These are phyloP conservation scores for Coreius guichenoti DNA, from an alignment of 2,797 vertebrate genomes.

Conservation along the genomic window DNA sequence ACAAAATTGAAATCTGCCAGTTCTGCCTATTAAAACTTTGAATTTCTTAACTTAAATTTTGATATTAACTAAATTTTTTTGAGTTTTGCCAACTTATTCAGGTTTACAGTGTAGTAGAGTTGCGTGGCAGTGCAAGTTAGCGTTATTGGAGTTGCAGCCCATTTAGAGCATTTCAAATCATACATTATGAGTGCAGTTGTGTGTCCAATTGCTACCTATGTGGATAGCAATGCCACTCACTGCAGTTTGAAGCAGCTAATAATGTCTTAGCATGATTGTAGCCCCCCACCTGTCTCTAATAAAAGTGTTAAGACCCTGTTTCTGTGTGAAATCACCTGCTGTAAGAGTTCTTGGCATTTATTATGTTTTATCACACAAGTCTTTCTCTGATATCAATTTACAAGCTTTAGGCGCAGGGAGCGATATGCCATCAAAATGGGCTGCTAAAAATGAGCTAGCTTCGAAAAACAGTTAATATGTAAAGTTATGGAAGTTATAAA, in stretches of 20 bases:
- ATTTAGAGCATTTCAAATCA: not conserved
- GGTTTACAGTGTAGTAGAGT: too few relatives aligned
- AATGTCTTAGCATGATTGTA: constrained; percentile 6
- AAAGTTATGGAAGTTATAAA: constrained; percentile 53
- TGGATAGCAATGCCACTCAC: not conserved
- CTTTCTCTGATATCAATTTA: constrained; percentile 43
- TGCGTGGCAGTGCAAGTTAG: too few relatives aligned
- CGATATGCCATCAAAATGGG: constrained; percentile 21
- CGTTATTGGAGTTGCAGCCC: not conserved
- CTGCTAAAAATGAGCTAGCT: constrained; percentile 23
- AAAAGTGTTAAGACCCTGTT: not conserved
- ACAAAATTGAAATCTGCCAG: too few relatives aligned
- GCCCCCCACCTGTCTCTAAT: not conserved
- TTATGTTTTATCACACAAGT: constrained; percentile 41
- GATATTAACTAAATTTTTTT: too few relatives aligned
- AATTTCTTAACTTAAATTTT: too few relatives aligned
- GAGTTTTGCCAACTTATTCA: too few relatives aligned
- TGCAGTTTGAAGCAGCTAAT: not conserved
- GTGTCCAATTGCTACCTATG: not conserved
- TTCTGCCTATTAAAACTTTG: too few relatives aligned
- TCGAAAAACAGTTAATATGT: constrained; percentile 49
- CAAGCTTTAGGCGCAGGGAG: constrained; percentile 26
- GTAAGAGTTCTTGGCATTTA: constrained; percentile 43
- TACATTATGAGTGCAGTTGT: not conserved
- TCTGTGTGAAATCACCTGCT: constrained; percentile 20